Evolutionary conservation across 1,140 invertebrate genomes (phyloP), one percentile per base, ranked within the genome.

Genomic region (Caenorhabditis remanei): DNA sequence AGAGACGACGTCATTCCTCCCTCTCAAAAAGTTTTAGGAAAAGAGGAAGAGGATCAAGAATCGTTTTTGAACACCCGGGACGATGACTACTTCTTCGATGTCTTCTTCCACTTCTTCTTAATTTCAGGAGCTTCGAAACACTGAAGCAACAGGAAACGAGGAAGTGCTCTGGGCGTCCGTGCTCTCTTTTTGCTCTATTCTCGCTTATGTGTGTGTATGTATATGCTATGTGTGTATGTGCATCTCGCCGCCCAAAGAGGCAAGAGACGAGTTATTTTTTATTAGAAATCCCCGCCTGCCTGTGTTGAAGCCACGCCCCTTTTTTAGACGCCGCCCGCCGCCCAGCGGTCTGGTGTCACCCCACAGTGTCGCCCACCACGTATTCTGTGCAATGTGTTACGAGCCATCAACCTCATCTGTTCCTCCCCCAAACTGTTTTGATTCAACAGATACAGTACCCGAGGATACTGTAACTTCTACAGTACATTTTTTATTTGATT

Each of bases 121-220:
- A 50, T 79, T 79, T 75, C 24, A 32, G 67, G 43, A 75, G 67
- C 67, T 75, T 79, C 71, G 71, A 79, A 79, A 50, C 71, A 71
- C 32, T 71, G 65, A 46, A 65, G 61, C 11, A 53, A 4, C 21
- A 53, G 71, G 46, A 79, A 79, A 79, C 71, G 46, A 79, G 71
- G 71, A 79, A 79, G 71, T 79, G 71, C 71, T 79, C 71, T 79
- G 46, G 71, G 40, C 46, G 71, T 79, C 71, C 43, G 21, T 79
- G 71, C 71, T 79, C 71, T 79, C 71, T 50, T 79, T 79, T 79
- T 79, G 71, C 71, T 79, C 71, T 79, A 79, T 79, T 79, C 71
- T 79, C 71, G 46, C 71, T 79, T 79, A 48, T 79, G 63, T 67
- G 71, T 79, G 61, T 79, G 63, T 67, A 46, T 79, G 61, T 63